phyloP scores from a whole-genome alignment of 2,797 vertebrate species.

The Enteromius fasciolatus region DNA sequence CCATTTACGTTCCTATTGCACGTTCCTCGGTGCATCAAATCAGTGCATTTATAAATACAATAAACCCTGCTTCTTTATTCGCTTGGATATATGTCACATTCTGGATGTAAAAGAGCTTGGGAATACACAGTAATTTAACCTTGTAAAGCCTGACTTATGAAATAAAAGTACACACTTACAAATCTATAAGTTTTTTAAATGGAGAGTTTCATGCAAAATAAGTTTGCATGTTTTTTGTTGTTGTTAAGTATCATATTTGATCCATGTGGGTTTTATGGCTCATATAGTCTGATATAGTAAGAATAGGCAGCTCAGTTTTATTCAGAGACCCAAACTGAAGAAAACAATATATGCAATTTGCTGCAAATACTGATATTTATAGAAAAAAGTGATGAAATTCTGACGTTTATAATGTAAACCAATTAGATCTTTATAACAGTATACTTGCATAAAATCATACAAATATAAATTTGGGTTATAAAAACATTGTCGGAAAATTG shows the following conservation, averaged over 20 bases:
- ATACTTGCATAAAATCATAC: too few species aligned
- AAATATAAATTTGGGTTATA: too few species aligned
- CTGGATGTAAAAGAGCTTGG: neutral
- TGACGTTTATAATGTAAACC: neutral
- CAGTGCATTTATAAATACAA: too few species aligned
- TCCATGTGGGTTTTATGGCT: neutral
- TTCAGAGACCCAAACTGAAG: neutral
- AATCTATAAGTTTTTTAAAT: rapidly evolving
- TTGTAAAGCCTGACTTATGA: neutral
- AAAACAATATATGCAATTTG: neutral
- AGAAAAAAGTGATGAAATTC: neutral
- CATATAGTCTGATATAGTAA: neutral
- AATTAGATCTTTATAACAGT: neutral
- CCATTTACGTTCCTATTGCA: neutral
- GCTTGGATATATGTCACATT: neutral
- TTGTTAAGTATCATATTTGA: neutral
- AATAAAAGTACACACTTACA: neutral
- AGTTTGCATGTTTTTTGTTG: neutral
- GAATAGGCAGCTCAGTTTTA: neutral
- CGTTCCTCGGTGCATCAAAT: neutral
- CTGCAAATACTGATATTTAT: neutral
- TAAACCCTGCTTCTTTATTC: neutral
- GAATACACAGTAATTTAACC: neutral
- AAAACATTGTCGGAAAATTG: too few species aligned
- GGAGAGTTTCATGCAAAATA: neutral